phyloP scores from a whole-genome alignment of 35 echinoderm and acorn worm genomes.

The Lytechinus pictus region DNA sequence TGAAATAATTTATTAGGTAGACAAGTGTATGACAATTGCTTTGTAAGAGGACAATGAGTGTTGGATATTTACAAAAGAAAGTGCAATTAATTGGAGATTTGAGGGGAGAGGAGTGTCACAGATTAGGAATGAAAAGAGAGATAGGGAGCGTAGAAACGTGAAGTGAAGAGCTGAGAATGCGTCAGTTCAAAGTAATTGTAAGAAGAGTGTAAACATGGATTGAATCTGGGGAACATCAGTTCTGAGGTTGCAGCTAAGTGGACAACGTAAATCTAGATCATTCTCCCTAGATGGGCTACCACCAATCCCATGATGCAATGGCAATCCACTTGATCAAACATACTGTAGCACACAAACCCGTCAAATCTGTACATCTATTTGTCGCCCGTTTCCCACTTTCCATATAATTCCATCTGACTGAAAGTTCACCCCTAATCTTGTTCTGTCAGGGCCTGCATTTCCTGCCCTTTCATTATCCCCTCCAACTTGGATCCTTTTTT shows the following conservation, averaged over 20 bases:
- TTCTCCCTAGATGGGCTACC: not conserved
- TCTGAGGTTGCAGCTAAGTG: not conserved
- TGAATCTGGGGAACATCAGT: not conserved
- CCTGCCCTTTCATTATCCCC: not conserved
- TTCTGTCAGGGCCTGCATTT: not conserved
- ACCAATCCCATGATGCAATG: not conserved
- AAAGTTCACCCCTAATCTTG: not conserved
- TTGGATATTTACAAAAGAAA: too few relatives aligned
- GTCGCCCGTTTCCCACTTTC: not conserved
- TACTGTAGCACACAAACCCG: not conserved
- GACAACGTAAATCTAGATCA: not conserved
- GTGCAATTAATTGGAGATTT: not conserved
- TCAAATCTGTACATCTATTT: not conserved
- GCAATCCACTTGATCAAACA: not conserved
- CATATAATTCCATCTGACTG: not conserved
- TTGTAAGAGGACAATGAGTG: too few relatives aligned
- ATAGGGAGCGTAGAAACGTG: not conserved
- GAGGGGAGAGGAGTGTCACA: not conserved
- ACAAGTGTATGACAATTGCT: not conserved
- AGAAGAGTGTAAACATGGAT: not conserved
- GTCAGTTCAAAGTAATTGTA: not conserved
- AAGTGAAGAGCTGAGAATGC: not conserved
- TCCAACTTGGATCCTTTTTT: not conserved
- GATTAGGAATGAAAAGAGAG: not conserved
- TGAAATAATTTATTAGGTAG: not conserved